Evolutionary conservation across 1,140 invertebrate genomes (phyloP).

Genomic region (Ceratina australensis): DNA sequence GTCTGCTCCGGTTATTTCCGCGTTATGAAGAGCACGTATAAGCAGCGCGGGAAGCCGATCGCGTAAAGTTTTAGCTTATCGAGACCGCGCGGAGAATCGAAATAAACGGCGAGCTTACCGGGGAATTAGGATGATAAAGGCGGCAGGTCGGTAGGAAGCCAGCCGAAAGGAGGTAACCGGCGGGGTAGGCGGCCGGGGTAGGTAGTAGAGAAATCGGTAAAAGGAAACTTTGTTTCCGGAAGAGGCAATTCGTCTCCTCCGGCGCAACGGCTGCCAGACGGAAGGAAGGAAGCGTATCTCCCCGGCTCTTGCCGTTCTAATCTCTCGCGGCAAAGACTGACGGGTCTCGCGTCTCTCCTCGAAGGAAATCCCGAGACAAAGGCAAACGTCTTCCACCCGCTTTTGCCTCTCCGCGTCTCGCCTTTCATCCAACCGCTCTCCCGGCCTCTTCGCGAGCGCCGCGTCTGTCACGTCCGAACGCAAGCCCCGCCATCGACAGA

Average conservation of each 20-base stretch:
- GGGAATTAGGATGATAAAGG: conserved; percentile 22
- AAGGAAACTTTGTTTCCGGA: conserved; percentile 54
- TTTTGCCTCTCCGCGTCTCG: conserved; percentile 19
- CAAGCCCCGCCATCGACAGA: conserved; percentile 21
- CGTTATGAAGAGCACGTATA: conserved; percentile 37
- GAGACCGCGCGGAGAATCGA: background rate
- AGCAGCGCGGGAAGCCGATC: background rate
- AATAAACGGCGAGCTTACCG: background rate
- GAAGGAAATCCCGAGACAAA: conserved; percentile 52
- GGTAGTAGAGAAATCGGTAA: conserved; percentile 47
- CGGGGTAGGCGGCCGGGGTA: too few species aligned
- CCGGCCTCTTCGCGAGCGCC: background rate
- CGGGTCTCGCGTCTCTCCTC: conserved; percentile 34
- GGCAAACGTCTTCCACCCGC: background rate
- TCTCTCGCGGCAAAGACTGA: conserved; percentile 49
- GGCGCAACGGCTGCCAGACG: conserved; percentile 36
- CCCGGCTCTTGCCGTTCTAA: conserved; percentile 44
- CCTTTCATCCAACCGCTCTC: background rate
- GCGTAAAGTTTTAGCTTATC: background rate
- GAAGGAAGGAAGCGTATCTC: conserved; percentile 31
- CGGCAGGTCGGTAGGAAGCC: background rate
- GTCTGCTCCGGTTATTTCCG: conserved; percentile 31
- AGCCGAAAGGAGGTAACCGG: too few species aligned
- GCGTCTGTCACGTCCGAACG: background rate
- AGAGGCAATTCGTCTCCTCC: conserved; percentile 53